phyloP scores from a whole-genome alignment of 2,888 invertebrate genomes.

The Charanyca ferruginea region DNA sequence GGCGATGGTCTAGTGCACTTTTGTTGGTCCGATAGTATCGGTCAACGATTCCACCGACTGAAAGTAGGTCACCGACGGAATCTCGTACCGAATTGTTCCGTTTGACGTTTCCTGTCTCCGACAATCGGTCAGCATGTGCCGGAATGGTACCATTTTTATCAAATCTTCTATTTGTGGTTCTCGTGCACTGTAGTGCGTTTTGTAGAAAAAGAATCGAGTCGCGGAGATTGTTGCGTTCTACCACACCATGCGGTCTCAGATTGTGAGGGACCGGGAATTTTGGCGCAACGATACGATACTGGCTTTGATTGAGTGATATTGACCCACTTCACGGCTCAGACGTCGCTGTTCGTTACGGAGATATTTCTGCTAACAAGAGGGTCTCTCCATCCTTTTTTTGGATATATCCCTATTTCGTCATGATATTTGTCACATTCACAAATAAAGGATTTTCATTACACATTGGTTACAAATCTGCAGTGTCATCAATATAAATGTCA shows the following conservation, averaged over 20 bases:
- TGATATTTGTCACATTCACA: background rate
- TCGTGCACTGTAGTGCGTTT: slow-evolving; percentile 28
- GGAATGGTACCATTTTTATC: slow-evolving; percentile 25
- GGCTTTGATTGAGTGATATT: slow-evolving; percentile 23
- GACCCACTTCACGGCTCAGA: slow-evolving; percentile 10
- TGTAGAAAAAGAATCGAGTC: background rate
- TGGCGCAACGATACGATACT: background rate
- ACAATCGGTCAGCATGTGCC: slow-evolving; percentile 34
- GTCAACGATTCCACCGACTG: slow-evolving; percentile 32
- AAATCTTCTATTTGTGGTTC: slow-evolving; percentile 23
- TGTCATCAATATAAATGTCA: slow-evolving; percentile 44
- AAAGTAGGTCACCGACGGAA: slow-evolving; percentile 44
- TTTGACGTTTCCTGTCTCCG: slow-evolving; percentile 50
- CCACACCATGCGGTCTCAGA: background rate
- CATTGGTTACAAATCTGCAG: slow-evolving; percentile 11
- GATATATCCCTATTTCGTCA: background rate
- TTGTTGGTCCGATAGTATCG: slow-evolving; percentile 43
- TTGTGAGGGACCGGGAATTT: slow-evolving; percentile 1
- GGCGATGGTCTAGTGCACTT: slow-evolving; percentile 39
- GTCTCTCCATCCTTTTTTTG: background rate
- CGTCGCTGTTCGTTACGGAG: slow-evolving; percentile 4
- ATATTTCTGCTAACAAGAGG: slow-evolving; percentile 15
- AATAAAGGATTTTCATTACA: background rate
- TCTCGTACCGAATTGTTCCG: slow-evolving; percentile 43
- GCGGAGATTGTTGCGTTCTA: slow-evolving; percentile 19